Percentiles rank a stretch among this genome's conserved stretches.
phyloP scores from a whole-genome alignment of 2,888 invertebrate genomes.

The Polydrusus tereticollis region DNA sequence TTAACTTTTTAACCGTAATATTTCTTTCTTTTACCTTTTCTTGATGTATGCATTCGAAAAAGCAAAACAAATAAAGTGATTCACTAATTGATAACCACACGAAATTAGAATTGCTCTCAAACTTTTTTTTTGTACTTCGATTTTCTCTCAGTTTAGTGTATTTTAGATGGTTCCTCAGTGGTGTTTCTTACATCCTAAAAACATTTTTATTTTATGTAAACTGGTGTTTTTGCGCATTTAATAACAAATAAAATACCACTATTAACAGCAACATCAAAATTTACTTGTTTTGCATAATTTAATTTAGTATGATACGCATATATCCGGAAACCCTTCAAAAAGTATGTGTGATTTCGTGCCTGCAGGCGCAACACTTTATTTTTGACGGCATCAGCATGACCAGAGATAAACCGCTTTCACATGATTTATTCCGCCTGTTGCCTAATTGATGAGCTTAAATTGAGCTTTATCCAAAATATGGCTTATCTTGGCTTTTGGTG shows the following conservation, averaged over 20 bases:
- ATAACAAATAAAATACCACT: neutral
- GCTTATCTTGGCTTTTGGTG: constrained; percentile 11
- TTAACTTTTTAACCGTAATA: too few relatives aligned
- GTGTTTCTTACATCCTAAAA: too few relatives aligned
- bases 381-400: constrained; percentile 11
- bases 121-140: too few relatives aligned
- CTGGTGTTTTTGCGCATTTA: neutral
- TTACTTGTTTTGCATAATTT: neutral
- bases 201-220: too few relatives aligned
- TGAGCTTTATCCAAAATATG: constrained; percentile 10
- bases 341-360: neutral
- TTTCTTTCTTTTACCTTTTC: too few relatives aligned
- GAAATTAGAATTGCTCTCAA: too few relatives aligned
- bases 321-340: neutral
- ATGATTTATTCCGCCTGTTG: constrained; percentile 1
- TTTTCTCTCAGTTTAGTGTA: too few relatives aligned
- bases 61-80: too few relatives aligned
- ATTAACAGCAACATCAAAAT: neutral
- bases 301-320: neutral
- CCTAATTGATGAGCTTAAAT: constrained; percentile 18
- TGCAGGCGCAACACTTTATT: neutral
- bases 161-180: too few relatives aligned
- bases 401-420: constrained; percentile 6
- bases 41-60: too few relatives aligned
- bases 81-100: too few relatives aligned